Percentiles rank a stretch among this genome's conserved stretches.
Conservation (phyloP, 2,113 vertebrate genomes). For the Silurus asotus region DNA sequence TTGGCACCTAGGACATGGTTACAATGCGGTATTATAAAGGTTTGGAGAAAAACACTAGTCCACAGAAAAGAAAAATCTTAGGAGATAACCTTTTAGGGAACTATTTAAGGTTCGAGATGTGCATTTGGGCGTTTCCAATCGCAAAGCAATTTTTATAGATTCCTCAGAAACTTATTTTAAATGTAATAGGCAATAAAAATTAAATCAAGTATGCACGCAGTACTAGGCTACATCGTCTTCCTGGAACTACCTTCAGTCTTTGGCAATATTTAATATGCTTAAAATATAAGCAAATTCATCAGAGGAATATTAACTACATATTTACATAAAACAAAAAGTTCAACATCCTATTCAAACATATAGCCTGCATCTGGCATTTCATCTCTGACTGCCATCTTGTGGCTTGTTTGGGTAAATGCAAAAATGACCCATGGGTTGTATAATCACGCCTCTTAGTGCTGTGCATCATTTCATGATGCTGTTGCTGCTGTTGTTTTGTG, state of each 20-base stretch:
- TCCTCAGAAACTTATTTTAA: neutral
- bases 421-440: neutral
- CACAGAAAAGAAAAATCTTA: neutral
- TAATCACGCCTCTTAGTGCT: neutral
- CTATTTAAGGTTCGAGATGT: neutral
- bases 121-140: neutral
- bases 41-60: neutral
- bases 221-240: neutral
- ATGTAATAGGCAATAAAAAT: neutral
- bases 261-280: neutral
- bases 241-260: neutral
- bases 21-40: neutral
- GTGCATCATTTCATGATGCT: neutral
- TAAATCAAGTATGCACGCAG: neutral
- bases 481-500: neutral
- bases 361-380: neutral
- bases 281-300: neutral
- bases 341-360: neutral
- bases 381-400: constrained; percentile 45
- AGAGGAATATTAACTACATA: neutral
- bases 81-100: neutral
- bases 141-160: neutral
- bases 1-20: too few species aligned
- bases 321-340: neutral
- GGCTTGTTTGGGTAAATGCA: constrained; percentile 19